These are phyloP conservation scores for Phengaris arion DNA, from an alignment of 2,888 invertebrate species.

Conservation along the genomic window DNA sequence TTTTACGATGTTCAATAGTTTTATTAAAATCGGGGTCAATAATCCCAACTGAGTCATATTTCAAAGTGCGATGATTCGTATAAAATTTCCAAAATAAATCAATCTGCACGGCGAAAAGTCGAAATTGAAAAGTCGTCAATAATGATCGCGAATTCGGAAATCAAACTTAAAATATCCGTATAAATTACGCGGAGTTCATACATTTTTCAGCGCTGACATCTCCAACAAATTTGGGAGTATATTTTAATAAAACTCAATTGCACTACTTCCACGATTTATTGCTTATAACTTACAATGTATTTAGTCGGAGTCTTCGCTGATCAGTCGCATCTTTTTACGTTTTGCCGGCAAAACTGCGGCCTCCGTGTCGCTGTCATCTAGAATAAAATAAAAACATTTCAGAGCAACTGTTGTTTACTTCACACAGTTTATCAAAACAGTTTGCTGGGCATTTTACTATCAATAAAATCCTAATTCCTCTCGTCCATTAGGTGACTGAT, in stretches of 20 bases:
- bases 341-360: slow-evolving; percentile 53
- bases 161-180: slow-evolving; percentile 21
- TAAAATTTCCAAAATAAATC: slow-evolving; percentile 44
- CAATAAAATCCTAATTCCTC: background rate
- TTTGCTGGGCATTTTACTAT: background rate
- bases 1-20: too few species aligned
- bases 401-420: background rate
- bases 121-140: slow-evolving; percentile 24
- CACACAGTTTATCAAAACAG: background rate
- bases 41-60: background rate
- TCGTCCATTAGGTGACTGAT: background rate
- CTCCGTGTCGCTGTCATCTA: slow-evolving; percentile 61
- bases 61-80: slow-evolving; percentile 31
- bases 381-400: background rate
- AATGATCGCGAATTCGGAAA: slow-evolving; percentile 23
- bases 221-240: slow-evolving; percentile 25
- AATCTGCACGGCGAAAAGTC: background rate
- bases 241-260: slow-evolving; percentile 30
- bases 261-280: slow-evolving; percentile 28
- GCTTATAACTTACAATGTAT: slow-evolving; percentile 31
- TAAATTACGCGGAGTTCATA: slow-evolving; percentile 31
- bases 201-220: slow-evolving; percentile 28
- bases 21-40: too few species aligned
- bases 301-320: slow-evolving; percentile 70
- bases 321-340: slow-evolving; percentile 56